phyloP scores from a whole-genome alignment of 2,888 invertebrate species.

The Orgyia antiqua region DNA sequence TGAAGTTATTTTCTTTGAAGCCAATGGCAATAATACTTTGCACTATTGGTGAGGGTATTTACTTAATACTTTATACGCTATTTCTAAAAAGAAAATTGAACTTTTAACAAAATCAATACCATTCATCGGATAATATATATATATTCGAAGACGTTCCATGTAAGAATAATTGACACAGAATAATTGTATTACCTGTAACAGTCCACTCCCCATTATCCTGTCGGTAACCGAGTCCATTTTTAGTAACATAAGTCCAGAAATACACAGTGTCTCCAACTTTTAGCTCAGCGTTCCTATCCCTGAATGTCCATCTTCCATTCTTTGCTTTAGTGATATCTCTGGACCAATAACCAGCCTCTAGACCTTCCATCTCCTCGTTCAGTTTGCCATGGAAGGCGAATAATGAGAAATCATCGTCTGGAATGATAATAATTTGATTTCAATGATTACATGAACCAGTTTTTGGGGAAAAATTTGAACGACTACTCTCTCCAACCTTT shows the following conservation, averaged over 20 bases:
- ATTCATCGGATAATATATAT: too few relatives aligned
- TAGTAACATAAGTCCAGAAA: slow-evolving; percentile 86
- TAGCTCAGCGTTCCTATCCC: slow-evolving; percentile 76
- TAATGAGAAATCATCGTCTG: slow-evolving; percentile 79
- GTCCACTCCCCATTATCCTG: slow-evolving; percentile 80
- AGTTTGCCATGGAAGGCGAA: slow-evolving; percentile 80
- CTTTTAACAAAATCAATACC: too few relatives aligned
- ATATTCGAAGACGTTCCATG: too few relatives aligned
- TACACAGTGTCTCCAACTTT: slow-evolving; percentile 83
- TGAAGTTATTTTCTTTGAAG: too few relatives aligned
- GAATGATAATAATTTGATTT: slow-evolving; percentile 7
- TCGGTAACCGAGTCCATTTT: slow-evolving; percentile 83
- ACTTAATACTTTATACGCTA: too few relatives aligned
- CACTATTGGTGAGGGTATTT: too few relatives aligned
- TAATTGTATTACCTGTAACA: slow-evolving; percentile 68
- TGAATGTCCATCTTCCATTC: slow-evolving; percentile 82
- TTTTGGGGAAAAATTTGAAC: too few relatives aligned
- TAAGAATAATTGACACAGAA: too few relatives aligned
- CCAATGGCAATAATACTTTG: too few relatives aligned
- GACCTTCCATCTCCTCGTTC: slow-evolving; percentile 83
- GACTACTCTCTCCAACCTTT: too few relatives aligned
- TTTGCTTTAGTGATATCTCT: slow-evolving; percentile 80
- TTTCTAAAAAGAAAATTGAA: too few relatives aligned
- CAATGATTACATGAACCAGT: too few relatives aligned
- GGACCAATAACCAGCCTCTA: slow-evolving; percentile 83